Evolutionary conservation across 2,113 vertebrate species (phyloP).

Genomic region (Isichthys henryi): DNA sequence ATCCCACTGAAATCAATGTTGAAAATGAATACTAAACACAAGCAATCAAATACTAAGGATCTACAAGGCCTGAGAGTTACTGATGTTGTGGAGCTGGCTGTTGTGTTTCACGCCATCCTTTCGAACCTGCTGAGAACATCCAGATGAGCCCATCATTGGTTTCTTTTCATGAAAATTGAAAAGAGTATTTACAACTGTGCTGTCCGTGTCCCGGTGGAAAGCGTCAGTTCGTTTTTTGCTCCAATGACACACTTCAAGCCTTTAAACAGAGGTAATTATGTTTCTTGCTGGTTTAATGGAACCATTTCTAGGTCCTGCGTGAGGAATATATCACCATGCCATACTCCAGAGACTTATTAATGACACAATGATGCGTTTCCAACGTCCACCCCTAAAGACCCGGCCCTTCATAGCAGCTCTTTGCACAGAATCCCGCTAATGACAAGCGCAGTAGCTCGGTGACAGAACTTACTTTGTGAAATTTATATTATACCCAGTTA

Average conservation of each 20-base stretch:
- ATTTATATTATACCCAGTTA: neutral
- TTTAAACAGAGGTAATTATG: constrained; percentile 7
- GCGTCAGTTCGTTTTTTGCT: neutral
- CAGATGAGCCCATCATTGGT: neutral
- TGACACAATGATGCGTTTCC: neutral
- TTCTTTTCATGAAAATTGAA: neutral
- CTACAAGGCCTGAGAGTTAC: neutral
- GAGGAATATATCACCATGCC: neutral
- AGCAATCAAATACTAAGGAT: neutral
- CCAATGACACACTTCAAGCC: neutral
- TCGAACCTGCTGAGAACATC: neutral
- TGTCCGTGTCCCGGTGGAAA: neutral
- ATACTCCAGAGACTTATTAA: neutral
- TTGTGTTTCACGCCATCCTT: neutral
- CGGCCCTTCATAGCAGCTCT: neutral
- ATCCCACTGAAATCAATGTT: neutral
- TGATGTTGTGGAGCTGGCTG: neutral
- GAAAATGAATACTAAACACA: neutral
- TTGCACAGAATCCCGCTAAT: neutral
- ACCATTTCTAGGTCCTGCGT: neutral
- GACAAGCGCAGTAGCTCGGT: neutral
- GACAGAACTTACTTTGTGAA: neutral
- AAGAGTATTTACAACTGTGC: constrained; percentile 1
- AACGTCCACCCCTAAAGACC: neutral
- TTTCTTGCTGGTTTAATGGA: constrained; percentile 2